Percentiles rank a stretch among this genome's conserved stretches.
Conservation (phyloP, 1,140 invertebrate species). For the Nylanderia fulva region DNA sequence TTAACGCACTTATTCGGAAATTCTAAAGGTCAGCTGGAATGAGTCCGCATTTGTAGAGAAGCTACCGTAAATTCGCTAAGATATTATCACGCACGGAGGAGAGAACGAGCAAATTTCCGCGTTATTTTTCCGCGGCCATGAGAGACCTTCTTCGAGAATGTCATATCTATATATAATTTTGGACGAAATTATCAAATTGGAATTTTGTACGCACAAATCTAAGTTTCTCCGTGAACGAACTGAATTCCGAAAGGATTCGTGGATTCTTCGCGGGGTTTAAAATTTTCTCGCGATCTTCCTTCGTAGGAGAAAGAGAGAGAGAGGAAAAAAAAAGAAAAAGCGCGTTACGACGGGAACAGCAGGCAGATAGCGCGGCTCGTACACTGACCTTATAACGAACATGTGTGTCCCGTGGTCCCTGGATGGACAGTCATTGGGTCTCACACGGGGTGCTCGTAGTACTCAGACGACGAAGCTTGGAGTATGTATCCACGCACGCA, state of each 20-base stretch:
- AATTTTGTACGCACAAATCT: not conserved
- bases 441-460: slow-evolving; percentile 76
- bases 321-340: slow-evolving; percentile 5
- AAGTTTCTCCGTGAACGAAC: slow-evolving; percentile 4
- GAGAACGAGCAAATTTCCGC: slow-evolving; percentile 31
- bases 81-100: slow-evolving; percentile 14
- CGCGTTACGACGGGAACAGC: not conserved
- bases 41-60: slow-evolving; percentile 15
- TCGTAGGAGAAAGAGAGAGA: not conserved
- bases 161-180: not conserved
- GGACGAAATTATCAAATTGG: not conserved
- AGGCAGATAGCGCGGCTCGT: slow-evolving; percentile 52
- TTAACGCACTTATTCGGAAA: slow-evolving; percentile 60
- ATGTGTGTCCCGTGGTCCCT: slow-evolving; percentile 85
- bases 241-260: not conserved
- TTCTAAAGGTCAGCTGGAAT: slow-evolving; percentile 56
- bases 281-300: not conserved
- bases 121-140: slow-evolving; percentile 25
- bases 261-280: slow-evolving; percentile 6
- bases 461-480: slow-evolving; percentile 68
- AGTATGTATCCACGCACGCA: slow-evolving; percentile 65
- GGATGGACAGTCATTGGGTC: slow-evolving; percentile 84
- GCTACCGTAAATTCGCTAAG: slow-evolving; percentile 29
- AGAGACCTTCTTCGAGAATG: slow-evolving; percentile 7
- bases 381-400: slow-evolving; percentile 84